These are phyloP conservation scores for Pocillopora meandrina DNA, from an alignment of 92 coral and sea anemone species.

Conservation along the genomic window DNA sequence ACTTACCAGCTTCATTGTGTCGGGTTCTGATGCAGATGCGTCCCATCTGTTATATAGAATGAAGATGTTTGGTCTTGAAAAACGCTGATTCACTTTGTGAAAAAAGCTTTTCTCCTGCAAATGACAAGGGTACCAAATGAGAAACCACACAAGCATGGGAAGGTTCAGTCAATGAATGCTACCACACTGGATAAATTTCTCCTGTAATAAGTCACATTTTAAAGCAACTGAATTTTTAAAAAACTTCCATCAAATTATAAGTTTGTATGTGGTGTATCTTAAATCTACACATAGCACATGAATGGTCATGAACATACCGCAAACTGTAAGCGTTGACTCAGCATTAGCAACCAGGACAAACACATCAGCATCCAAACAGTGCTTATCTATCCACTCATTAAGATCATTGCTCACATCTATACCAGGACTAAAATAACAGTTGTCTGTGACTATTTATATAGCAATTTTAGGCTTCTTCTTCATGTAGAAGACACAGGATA, in stretches of 20 bases:
- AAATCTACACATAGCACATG: background rate
- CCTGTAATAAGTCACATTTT: too few species aligned
- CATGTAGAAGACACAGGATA: too few species aligned
- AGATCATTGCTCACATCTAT: conserved; percentile 94
- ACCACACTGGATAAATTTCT: too few species aligned
- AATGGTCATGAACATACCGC: conserved; percentile 53
- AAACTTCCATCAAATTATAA: too few species aligned
- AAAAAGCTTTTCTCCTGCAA: conserved; percentile 94
- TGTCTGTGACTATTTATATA: background rate
- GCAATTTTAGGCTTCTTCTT: too few species aligned
- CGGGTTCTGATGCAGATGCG: conserved; percentile 95
- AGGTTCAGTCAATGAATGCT: too few species aligned
- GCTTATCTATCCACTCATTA: conserved; percentile 89
- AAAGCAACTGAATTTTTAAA: too few species aligned
- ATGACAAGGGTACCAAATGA: background rate
- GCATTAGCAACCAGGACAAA: conserved; percentile 96
- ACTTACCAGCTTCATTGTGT: conserved; percentile 86
- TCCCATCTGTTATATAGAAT: conserved; percentile 97
- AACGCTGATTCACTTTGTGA: conserved; percentile 89
- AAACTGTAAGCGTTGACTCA: conserved; percentile 95
- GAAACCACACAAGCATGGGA: too few species aligned
- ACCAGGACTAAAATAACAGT: conserved; percentile 75
- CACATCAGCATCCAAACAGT: conserved; percentile 97
- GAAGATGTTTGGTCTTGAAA: conserved; percentile 94
- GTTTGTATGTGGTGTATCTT: too few species aligned